Conservation (phyloP, 2,797 vertebrate genomes). For the Neostethus bicornis region DNA sequence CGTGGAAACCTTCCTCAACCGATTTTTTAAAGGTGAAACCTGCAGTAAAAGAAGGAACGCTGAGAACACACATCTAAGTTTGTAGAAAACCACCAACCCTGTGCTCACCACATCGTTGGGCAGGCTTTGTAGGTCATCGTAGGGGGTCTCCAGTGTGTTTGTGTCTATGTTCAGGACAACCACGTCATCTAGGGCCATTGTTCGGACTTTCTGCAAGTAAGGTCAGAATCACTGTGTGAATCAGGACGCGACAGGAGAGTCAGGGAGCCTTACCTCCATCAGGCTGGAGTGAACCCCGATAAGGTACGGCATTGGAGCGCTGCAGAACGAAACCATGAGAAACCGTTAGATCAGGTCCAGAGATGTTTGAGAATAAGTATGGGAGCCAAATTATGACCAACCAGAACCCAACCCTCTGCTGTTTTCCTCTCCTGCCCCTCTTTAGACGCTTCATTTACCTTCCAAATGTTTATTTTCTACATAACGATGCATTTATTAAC, state of each 20-base stretch:
- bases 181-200: conserved; percentile 92
- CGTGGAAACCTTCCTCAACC: conserved; percentile 93
- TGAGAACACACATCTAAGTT: not conserved
- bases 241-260: not conserved
- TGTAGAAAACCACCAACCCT: not conserved
- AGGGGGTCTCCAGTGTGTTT: conserved; percentile 95
- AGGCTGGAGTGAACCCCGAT: conserved; percentile 98
- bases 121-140: conserved; percentile 95
- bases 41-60: conserved; percentile 53
- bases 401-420: too few species aligned
- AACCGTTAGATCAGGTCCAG: too few species aligned
- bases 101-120: conserved; percentile 93
- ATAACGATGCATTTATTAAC: too few species aligned
- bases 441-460: too few species aligned
- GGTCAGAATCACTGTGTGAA: not conserved
- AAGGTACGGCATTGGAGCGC: conserved; percentile 99
- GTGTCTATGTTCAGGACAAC: conserved; percentile 91
- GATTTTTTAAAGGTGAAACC: conserved; percentile 92
- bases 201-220: conserved; percentile 86
- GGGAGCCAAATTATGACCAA: too few species aligned
- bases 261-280: conserved; percentile 89
- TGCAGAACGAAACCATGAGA: conserved; percentile 64
- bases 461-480: too few species aligned
- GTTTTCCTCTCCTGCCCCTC: too few species aligned
- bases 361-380: too few species aligned